Percentiles rank a stretch among this genome's conserved stretches.
Evolutionary conservation across 2,888 invertebrate species (phyloP).

Genomic region (Apamea crenata): DNA sequence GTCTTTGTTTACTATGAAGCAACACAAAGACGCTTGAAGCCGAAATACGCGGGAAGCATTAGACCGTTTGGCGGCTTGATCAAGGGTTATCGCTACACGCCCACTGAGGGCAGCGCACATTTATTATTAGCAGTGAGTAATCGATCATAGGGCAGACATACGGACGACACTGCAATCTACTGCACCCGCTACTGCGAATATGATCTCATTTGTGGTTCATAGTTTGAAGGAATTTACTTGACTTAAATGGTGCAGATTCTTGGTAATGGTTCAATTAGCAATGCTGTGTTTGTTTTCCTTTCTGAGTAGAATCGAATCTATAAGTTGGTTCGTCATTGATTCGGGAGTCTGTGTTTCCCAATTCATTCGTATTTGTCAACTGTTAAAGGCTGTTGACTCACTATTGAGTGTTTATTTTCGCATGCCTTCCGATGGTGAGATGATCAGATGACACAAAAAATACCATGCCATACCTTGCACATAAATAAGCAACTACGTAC

Average conservation of each 20-base stretch:
- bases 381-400: neutral
- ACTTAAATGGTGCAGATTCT: neutral
- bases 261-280: conserved; percentile 7
- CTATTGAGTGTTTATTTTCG: conserved; percentile 2
- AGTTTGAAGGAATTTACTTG: conserved; percentile 25
- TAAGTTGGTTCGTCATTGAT: conserved; percentile 10
- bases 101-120: conserved; percentile 66
- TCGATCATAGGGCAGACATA: conserved; percentile 74
- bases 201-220: conserved; percentile 34
- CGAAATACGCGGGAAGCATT: conserved; percentile 64
- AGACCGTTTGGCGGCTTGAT: conserved; percentile 84
- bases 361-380: neutral
- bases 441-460: neutral
- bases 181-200: conserved; percentile 53
- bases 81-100: conserved; percentile 82
- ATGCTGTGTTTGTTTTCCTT: conserved; percentile 8
- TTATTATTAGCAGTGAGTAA: conserved; percentile 76
- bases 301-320: neutral
- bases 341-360: conserved; percentile 22
- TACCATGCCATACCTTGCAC: neutral
- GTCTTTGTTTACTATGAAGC: conserved; percentile 61
- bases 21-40: conserved; percentile 61
- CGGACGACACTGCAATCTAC: conserved; percentile 66
- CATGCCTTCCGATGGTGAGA: neutral
- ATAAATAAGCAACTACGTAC: neutral